phyloP scores from a whole-genome alignment of 1,140 invertebrate species.

The Kradibia gibbosae region DNA sequence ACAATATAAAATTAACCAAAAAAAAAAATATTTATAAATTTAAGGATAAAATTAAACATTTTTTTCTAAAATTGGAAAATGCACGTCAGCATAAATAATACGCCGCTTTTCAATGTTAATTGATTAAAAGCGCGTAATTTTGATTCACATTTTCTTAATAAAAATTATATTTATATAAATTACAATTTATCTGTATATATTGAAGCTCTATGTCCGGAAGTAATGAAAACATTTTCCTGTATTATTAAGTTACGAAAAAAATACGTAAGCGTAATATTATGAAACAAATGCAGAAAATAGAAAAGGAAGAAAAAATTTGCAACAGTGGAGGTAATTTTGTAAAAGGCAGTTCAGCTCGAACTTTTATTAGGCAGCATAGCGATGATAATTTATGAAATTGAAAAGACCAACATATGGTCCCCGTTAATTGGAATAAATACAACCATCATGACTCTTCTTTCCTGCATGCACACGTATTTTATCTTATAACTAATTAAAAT shows the following conservation, averaged over 20 bases:
- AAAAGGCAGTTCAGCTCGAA: background rate
- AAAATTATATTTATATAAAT: too few species aligned
- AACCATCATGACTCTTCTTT: background rate
- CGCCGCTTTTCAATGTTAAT: too few species aligned
- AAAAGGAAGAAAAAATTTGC: background rate
- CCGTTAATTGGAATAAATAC: background rate
- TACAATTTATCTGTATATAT: too few species aligned
- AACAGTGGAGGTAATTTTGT: background rate
- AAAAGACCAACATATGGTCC: background rate
- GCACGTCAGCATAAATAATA: too few species aligned
- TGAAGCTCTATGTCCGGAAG: background rate
- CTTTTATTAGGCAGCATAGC: background rate
- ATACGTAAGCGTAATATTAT: background rate
- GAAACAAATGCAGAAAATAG: background rate
- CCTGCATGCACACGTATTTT: background rate
- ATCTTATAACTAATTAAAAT: background rate
- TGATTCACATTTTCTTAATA: too few species aligned
- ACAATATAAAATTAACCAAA: too few species aligned
- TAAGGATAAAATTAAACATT: too few species aligned
- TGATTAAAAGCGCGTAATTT: too few species aligned
- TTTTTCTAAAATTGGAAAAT: too few species aligned
- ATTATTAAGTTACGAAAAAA: background rate
- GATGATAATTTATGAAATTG: constrained; percentile 7
- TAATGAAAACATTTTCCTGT: background rate
- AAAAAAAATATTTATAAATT: too few species aligned